phyloP scores from a whole-genome alignment of 2,888 invertebrate species.

The Mesorhabditis sp. region DNA sequence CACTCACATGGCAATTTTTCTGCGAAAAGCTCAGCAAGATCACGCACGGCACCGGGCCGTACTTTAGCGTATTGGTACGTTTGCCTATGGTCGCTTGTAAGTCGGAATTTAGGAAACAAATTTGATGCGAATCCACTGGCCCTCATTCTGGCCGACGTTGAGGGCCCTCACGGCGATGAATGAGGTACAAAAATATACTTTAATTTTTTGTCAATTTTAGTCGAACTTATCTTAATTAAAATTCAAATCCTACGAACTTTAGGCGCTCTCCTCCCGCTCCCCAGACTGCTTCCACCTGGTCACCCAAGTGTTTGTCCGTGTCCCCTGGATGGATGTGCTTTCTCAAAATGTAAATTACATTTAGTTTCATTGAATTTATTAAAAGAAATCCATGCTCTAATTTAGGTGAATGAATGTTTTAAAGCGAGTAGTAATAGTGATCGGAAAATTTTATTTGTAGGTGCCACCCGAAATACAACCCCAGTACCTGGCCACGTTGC shows the following conservation, averaged over 20 bases:
- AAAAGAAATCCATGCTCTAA: too few relatives aligned
- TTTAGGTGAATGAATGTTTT: too few relatives aligned
- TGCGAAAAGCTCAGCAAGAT: constrained; percentile 35
- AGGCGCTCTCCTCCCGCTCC: constrained; percentile 26
- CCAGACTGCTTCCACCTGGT: constrained; percentile 43
- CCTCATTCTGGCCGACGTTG: constrained; percentile 33
- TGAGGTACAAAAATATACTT: background rate
- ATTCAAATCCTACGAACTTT: background rate
- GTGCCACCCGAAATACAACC: constrained; percentile 40
- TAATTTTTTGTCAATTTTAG: too few relatives aligned
- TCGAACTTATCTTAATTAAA: too few relatives aligned
- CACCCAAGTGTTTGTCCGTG: constrained; percentile 45
- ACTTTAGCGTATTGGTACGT: constrained; percentile 27
- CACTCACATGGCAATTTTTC: constrained; percentile 48
- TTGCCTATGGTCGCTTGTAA: background rate
- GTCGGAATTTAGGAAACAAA: constrained; percentile 19
- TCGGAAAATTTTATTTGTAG: constrained; percentile 12
- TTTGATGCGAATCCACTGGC: constrained; percentile 32
- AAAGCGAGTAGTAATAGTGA: too few relatives aligned
- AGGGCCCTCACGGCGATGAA: constrained; percentile 31
- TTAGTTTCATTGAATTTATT: too few relatives aligned
- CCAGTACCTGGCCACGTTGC: constrained; percentile 40
- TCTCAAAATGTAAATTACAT: constrained; percentile 15
- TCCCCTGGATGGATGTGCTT: constrained; percentile 40
- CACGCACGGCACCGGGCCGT: constrained; percentile 34